Evolutionary conservation across 1,140 invertebrate species (phyloP), one percentile per base, ranked within the genome.

Genomic region (Fopius arisanus): DNA sequence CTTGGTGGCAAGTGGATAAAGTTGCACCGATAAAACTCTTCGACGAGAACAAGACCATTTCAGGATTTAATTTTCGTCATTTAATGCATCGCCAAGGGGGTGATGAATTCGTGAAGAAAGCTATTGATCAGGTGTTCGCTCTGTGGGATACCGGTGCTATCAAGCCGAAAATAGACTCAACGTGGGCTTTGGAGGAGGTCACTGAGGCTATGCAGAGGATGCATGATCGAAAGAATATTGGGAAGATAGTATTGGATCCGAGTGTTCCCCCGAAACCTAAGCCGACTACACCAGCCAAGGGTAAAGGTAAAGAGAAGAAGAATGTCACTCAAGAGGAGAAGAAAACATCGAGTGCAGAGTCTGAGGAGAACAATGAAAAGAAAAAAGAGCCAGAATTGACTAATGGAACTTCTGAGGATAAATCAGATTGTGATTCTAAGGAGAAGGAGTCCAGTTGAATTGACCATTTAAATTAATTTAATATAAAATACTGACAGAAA

Each of bases 1-100:
- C 93, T 73, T 96, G 95, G 95, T 96, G 94, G 95, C 94, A 96
- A 90, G 94, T 96, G 19, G 95, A 96, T 84, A 96, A 96, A 88
- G 91, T 96, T 51, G 95, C 93, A 6, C 95, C 95, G 1, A 91
- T 96, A 78, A 96, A 96, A 87, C 87, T 97, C 74, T 96, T 93
- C 85, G 95, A 96, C 79, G 95, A 97, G 82, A 97, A 96, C 88
- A 95, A 96, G 87, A 92, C 91, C 54, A 88, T 97, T 51, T 90
- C 92, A 21, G 95, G 95, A 1, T 91, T 97, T 82, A 95, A 96
- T 88, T 89, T 96, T 75, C 92, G 95, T 51, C 93, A 95, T 84
- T 87, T 97, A 80, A 89, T 96, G 84, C 95, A 94, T 86, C 92
- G 94, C 76, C 94, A 96, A 80, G 92, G 92, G 16, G 92, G 92